These are phyloP conservation scores for Bolborhynchus lineola DNA, from an alignment of 2,113 vertebrate genomes.

Conservation along the genomic window DNA sequence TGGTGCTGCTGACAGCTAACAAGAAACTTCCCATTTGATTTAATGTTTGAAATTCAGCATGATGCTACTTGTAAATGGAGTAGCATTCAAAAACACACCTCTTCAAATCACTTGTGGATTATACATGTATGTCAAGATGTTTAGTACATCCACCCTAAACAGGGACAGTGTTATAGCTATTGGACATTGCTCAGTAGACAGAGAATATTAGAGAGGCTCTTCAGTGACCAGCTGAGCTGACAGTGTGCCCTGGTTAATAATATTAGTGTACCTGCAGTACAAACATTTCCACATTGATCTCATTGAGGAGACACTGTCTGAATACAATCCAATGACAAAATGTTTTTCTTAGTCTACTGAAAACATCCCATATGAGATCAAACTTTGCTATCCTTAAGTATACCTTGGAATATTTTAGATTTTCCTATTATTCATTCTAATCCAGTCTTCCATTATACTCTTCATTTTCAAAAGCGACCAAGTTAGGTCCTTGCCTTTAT, in stretches of 20 bases:
- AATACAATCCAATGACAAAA: not conserved
- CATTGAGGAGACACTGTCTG: not conserved
- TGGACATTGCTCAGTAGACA: not conserved
- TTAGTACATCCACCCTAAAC: not conserved
- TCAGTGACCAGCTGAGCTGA: not conserved
- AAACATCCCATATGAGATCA: accelerated
- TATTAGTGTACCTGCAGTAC: not conserved
- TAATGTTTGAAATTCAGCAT: not conserved
- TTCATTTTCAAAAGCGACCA: not conserved
- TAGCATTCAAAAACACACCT: not conserved
- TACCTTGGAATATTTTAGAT: not conserved
- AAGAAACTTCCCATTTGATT: not conserved
- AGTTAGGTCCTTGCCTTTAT: not conserved
- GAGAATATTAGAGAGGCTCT: not conserved
- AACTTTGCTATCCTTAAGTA: not conserved
- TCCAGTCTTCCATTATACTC: not conserved
- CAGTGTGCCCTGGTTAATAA: not conserved
- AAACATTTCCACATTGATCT: not conserved
- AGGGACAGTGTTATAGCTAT: not conserved
- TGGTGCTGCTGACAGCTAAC: not conserved
- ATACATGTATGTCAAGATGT: not conserved
- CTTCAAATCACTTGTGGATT: not conserved
- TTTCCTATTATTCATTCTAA: not conserved
- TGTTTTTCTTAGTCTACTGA: not conserved
- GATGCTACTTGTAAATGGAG: not conserved